Evolutionary conservation across 2,113 vertebrate species (phyloP), one percentile per base, ranked within the genome.

Genomic region (Antigone vipio): DNA sequence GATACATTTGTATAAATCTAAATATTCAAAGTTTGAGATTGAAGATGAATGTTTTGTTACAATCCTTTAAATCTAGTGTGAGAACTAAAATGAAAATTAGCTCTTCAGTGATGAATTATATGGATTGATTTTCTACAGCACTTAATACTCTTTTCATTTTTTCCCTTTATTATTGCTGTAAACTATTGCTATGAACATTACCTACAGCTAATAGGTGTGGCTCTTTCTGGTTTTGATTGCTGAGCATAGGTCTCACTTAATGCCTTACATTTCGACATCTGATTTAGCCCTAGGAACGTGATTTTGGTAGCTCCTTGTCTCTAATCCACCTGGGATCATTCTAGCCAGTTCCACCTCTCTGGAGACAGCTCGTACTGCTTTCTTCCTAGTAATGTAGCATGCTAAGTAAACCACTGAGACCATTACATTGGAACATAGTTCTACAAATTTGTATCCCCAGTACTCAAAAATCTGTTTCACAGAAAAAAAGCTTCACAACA

Each of bases 291-390:
- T 66, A 92, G 80, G 66, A 95, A 85, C 35, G 35, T 71, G 44
- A 96, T 56, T 87, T 95, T 94, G 34, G 63, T 94, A 78, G 71
- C 52, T 91, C 27, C 55, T 86, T 84, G 50, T 79, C 47, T 79
- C 40, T 71, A 67, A 85, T 86, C 78, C 52, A 82, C 49, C 56
- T 87, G 91, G 82, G 77, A 97, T 56, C 30, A 24, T 66, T 93
- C 64, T 55, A 79, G 23, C 44, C 62, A 88, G 44, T 86, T 96
- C 60, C 66, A 95, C 17, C 40, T 75, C 34, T 32, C 17, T 62
- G 72, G 53, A 84, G 63, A 93, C 34, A 95, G 67, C 34, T 88
- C 74, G 59, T 26, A 32, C 21, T 76, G 42, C 38, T 89, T 67
- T 32, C 26, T 96, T 92, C 69, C 72, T 73, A 79, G 85, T 75